phyloP scores from a whole-genome alignment of 2,888 invertebrate species.

The Athalia cordata region DNA sequence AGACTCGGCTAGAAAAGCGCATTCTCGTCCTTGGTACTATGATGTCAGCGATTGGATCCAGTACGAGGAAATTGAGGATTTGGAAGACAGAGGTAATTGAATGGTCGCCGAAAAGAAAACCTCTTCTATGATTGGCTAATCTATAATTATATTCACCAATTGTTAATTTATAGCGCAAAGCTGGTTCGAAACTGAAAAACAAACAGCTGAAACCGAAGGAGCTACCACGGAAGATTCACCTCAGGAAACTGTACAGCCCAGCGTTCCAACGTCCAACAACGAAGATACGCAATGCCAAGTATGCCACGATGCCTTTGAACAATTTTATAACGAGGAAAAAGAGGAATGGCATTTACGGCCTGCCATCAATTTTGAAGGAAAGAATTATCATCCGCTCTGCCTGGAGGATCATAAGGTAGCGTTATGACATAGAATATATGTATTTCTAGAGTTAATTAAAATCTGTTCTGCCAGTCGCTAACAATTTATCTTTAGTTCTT shows the following conservation, averaged over 20 bases:
- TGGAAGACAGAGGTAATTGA: constrained; percentile 86
- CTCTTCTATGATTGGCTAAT: not conserved
- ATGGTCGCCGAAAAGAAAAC: not conserved
- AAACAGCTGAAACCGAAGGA: constrained; percentile 76
- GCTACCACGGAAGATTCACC: constrained; percentile 76
- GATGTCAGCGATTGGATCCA: constrained; percentile 93
- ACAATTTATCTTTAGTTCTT: not conserved
- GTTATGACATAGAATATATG: not conserved
- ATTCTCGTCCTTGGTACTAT: constrained; percentile 93
- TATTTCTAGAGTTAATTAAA: not conserved
- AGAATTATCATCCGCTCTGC: constrained; percentile 92
- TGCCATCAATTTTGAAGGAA: constrained; percentile 85
- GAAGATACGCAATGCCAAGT: constrained; percentile 86
- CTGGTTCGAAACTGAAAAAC: constrained; percentile 87
- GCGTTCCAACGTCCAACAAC: constrained; percentile 83
- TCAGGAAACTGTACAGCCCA: constrained; percentile 79
- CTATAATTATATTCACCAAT: not conserved
- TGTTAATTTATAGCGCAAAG: constrained; percentile 81
- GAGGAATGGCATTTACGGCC: constrained; percentile 98
- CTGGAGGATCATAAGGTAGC: constrained; percentile 89
- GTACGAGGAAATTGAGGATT: constrained; percentile 94
- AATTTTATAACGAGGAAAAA: constrained; percentile 96
- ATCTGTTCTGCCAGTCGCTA: not conserved
- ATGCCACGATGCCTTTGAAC: constrained; percentile 94
- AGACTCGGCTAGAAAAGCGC: constrained; percentile 88